These are phyloP conservation scores for Triops longicaudatus DNA, from an alignment of 1,140 invertebrate species.

Conservation along the genomic window DNA sequence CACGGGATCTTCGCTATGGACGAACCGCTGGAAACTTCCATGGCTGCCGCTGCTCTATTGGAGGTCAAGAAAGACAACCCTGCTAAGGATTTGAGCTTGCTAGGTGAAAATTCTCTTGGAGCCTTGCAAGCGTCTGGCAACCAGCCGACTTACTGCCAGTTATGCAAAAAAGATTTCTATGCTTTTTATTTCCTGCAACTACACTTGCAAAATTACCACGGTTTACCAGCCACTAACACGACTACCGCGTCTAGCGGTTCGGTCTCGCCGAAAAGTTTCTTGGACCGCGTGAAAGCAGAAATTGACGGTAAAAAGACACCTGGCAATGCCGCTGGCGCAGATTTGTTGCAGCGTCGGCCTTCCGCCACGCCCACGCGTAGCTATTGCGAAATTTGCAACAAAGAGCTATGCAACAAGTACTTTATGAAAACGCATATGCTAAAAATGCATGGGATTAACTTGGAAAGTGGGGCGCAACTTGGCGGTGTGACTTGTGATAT, in stretches of 20 bases:
- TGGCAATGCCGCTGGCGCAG: not conserved
- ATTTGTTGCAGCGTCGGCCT: constrained; percentile 24
- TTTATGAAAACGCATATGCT: constrained; percentile 99
- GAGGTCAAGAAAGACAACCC: constrained; percentile 23
- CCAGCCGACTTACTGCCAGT: constrained; percentile 33
- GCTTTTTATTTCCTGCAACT: constrained; percentile 49
- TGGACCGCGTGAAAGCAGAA: constrained; percentile 22
- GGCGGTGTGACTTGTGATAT: constrained; percentile 92
- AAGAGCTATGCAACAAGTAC: constrained; percentile 98
- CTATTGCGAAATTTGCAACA: constrained; percentile 98
- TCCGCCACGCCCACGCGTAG: constrained; percentile 53
- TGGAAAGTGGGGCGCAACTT: constrained; percentile 81
- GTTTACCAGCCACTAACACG: constrained; percentile 24
- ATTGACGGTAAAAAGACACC: not conserved
- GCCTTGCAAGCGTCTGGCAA: not conserved
- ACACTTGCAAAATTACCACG: constrained; percentile 47
- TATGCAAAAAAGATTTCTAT: constrained; percentile 54
- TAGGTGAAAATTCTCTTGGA: not conserved
- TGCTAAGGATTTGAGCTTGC: not conserved
- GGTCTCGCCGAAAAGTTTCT: constrained; percentile 23
- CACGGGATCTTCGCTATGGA: constrained; percentile 45
- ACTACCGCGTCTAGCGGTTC: constrained; percentile 22
- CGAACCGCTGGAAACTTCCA: constrained; percentile 33
- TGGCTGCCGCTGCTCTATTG: not conserved
- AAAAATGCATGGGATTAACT: constrained; percentile 96